Evolutionary conservation across 2,888 invertebrate species (phyloP), one percentile per base, ranked within the genome.

Genomic region (Isotomurus palustris): DNA sequence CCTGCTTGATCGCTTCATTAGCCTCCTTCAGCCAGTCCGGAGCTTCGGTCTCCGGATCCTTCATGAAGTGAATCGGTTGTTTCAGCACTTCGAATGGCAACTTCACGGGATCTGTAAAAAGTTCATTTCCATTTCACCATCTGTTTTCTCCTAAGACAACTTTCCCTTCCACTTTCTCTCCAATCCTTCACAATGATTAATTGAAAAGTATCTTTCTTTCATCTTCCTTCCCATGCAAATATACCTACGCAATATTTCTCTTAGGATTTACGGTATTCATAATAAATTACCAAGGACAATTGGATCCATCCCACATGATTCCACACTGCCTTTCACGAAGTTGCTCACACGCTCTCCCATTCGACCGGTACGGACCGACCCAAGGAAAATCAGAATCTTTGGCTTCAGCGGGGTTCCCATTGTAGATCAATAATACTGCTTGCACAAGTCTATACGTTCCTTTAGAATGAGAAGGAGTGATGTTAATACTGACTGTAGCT

Each of bases 41-140:
- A 28, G 71, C 72, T 12, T 66, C 55, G 17, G 28, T 56, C 8
- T 44, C 59, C n/a, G 64, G 72, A 44, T 72, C 64, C 10, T 63
- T 60, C 66, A 72, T 70, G 53, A 73, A 73, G 52, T 74, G 73
- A 28, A 75, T 53, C 1, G 75, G 74, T 32, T 71, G 67, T 32
- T 68, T 64, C 21, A 75, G 29, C 22, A 74, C 14, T 12, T 73
- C 73, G 47, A 77, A 73, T 19, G 74, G 66, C 67, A 74, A 67
- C 44, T 72, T 74, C 32, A 69, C 28, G 1, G 78, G 77, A 72
- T 78, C 78, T 78, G 64, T 12, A 50, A 53, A n/a, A n/a, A n/a
- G n/a, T n/a, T n/a, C n/a, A n/a, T n/a, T n/a, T n/a, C n/a, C n/a
- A n/a, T n/a, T n/a, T n/a, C n/a, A n/a, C n/a, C 6, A n/a, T 40